These are phyloP conservation scores for Clarias gariepinus DNA, from an alignment of 2,113 vertebrate genomes.

Conservation along the genomic window DNA sequence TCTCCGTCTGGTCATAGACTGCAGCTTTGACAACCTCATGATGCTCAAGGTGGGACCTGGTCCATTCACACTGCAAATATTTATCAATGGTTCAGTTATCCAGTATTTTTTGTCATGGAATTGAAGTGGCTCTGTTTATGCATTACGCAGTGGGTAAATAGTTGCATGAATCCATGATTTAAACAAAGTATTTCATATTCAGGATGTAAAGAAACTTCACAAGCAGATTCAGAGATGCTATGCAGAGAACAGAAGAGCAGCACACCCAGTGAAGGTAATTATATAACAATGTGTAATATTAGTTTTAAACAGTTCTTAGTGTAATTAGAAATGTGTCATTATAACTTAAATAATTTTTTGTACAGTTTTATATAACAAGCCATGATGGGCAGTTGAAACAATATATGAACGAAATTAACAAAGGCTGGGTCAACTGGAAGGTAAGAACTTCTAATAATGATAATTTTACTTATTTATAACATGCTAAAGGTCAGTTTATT, in stretches of 20 bases:
- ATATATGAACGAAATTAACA: slow-evolving; percentile 94
- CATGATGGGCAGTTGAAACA: slow-evolving; percentile 90
- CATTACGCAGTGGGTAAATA: background rate
- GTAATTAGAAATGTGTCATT: background rate
- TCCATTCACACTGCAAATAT: background rate
- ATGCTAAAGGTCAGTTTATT: background rate
- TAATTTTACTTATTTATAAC: background rate
- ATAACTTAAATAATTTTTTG: slow-evolving; percentile 2
- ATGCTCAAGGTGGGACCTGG: slow-evolving; percentile 76
- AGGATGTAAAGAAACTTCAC: slow-evolving; percentile 96
- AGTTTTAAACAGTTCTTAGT: background rate
- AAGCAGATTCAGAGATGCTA: slow-evolving; percentile 98
- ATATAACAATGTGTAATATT: background rate
- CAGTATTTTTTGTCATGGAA: background rate
- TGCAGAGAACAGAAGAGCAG: slow-evolving; percentile 88
- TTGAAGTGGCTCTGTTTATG: background rate
- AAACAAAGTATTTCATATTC: slow-evolving; percentile 18
- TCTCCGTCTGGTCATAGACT: slow-evolving; percentile 88
- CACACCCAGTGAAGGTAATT: slow-evolving; percentile 87
- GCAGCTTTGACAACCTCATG: slow-evolving; percentile 94
- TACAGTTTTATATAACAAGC: slow-evolving; percentile 90
- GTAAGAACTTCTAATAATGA: slow-evolving; percentile 62
- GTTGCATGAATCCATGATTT: background rate
- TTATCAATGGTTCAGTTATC: background rate
- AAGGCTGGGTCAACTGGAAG: slow-evolving; percentile 99